These are phyloP conservation scores for Notospermus geniculatus DNA, from an alignment of 1,140 invertebrate genomes.

Conservation along the genomic window DNA sequence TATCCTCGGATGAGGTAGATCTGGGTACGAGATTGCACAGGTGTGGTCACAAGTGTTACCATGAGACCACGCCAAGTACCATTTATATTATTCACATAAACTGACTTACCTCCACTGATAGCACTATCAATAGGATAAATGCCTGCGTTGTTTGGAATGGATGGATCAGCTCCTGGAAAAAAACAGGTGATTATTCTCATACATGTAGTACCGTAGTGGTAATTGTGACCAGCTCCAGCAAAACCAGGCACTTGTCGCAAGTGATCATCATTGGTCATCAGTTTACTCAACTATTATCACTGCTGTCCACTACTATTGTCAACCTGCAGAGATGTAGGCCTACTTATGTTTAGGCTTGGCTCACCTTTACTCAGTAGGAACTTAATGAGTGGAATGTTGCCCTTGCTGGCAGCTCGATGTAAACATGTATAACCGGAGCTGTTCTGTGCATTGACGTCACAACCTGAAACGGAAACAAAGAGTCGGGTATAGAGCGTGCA, in stretches of 20 bases:
- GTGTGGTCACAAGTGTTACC: background rate
- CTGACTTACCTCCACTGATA: slow-evolving; percentile 33
- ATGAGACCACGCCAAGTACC: background rate
- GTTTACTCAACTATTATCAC: no score
- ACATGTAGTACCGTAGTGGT: no score
- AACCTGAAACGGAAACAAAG: slow-evolving; percentile 27
- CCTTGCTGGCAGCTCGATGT: slow-evolving; percentile 39
- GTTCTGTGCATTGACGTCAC: slow-evolving; percentile 38
- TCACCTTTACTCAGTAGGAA: slow-evolving; percentile 33
- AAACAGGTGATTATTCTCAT: background rate
- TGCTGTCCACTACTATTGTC: background rate
- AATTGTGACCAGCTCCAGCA: no score
- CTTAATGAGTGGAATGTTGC: slow-evolving; percentile 33
- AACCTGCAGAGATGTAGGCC: no score
- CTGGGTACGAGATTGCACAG: no score
- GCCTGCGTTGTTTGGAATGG: slow-evolving; percentile 29
- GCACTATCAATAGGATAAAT: slow-evolving; percentile 44
- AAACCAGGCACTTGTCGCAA: no score
- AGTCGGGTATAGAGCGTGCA: no score
- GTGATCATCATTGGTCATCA: no score
- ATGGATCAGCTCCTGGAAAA: slow-evolving; percentile 34
- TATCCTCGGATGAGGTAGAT: no score
- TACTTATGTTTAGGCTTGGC: slow-evolving; percentile 1
- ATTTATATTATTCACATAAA: background rate
- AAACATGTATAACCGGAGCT: slow-evolving; percentile 36